These are phyloP conservation scores for Lamproptera curius DNA, from an alignment of 2,888 invertebrate species.

Conservation along the genomic window DNA sequence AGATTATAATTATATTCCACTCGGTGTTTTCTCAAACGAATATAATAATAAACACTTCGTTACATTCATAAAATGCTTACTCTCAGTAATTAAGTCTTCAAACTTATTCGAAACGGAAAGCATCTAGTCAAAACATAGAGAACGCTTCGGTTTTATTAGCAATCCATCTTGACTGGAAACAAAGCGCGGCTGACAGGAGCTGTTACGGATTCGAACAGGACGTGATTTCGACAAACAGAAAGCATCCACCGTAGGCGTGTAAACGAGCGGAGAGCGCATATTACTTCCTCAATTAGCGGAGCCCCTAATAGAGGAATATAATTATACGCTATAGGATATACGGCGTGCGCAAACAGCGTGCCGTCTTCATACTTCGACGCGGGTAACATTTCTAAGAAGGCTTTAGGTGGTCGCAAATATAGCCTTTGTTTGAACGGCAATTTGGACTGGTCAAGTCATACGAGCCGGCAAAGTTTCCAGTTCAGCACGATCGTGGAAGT, in stretches of 20 bases:
- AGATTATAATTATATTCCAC: no score
- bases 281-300: conserved; percentile 53
- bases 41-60: no score
- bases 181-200: conserved; percentile 13
- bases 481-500: conserved; percentile 21
- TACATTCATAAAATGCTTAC: no score
- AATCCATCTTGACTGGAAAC: conserved; percentile 8
- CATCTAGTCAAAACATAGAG: conserved; percentile 9
- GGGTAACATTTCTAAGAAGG: conserved; percentile 49
- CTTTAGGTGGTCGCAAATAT: conserved; percentile 74
- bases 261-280: conserved; percentile 23
- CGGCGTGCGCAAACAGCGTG: conserved; percentile 40
- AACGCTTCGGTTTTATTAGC: conserved; percentile 15
- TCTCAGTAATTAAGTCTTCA: not conserved
- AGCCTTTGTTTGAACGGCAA: conserved; percentile 63
- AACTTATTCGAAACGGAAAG: conserved; percentile 4
- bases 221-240: conserved; percentile 33
- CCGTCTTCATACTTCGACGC: conserved; percentile 30
- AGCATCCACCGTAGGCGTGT: conserved; percentile 30
- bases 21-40: no score
- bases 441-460: conserved; percentile 52
- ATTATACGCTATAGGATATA: conserved; percentile 37
- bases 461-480: conserved; percentile 34
- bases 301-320: conserved; percentile 35
- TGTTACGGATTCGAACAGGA: conserved; percentile 22